Evolutionary conservation across 1,140 invertebrate genomes (phyloP).

Genomic region (Probaryconus sp.): DNA sequence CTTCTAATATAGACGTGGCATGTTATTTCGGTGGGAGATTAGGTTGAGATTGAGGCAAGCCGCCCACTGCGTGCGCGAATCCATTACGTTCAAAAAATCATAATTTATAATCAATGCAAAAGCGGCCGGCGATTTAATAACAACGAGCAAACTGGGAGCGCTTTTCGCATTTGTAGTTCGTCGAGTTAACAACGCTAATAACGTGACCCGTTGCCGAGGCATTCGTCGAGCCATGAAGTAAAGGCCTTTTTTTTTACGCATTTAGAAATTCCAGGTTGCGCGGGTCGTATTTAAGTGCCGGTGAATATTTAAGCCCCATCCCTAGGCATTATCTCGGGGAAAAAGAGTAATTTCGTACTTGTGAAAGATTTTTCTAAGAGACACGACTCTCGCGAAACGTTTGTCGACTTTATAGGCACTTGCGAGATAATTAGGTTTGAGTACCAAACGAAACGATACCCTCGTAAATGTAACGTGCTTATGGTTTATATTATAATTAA

Average conservation of each 20-base stretch:
- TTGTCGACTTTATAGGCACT: slow-evolving; percentile 60
- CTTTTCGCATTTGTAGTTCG: slow-evolving; percentile 40
- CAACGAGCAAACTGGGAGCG: slow-evolving; percentile 28
- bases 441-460: slow-evolving; percentile 50
- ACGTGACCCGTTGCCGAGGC: slow-evolving; percentile 44
- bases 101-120: slow-evolving; percentile 38
- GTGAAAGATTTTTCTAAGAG: slow-evolving; percentile 48
- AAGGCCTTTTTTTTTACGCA: slow-evolving; percentile 48
- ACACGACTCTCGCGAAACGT: slow-evolving; percentile 53
- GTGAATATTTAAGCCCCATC: slow-evolving; percentile 46
- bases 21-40: not conserved
- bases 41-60: slow-evolving; percentile 1
- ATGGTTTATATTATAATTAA: slow-evolving; percentile 63
- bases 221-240: slow-evolving; percentile 52
- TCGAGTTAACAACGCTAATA: slow-evolving; percentile 58
- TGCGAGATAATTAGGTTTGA: slow-evolving; percentile 58
- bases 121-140: slow-evolving; percentile 42
- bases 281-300: slow-evolving; percentile 50
- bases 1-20: not conserved
- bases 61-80: slow-evolving; percentile 30
- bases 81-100: slow-evolving; percentile 28
- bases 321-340: slow-evolving; percentile 39
- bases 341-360: slow-evolving; percentile 54
- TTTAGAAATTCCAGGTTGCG: slow-evolving; percentile 51
- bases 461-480: slow-evolving; percentile 60